Percentiles rank a stretch among this genome's conserved stretches.
Evolutionary conservation across 2,888 invertebrate genomes (phyloP).

Genomic region (Tridacna crocea): DNA sequence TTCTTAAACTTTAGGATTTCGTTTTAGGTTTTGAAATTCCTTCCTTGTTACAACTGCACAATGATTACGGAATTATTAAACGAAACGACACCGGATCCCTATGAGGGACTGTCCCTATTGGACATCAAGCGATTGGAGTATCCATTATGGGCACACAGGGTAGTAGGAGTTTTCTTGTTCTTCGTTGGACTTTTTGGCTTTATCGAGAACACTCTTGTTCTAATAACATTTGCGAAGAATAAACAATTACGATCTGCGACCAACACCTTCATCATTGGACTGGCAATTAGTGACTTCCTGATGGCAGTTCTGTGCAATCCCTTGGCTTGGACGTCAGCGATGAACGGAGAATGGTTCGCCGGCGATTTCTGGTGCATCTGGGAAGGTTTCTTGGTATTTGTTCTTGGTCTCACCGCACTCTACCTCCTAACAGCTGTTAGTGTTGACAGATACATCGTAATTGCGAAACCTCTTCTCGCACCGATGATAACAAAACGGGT

Average conservation of each 20-base stretch:
- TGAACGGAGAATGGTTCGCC: constrained; percentile 63
- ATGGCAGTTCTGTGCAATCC: constrained; percentile 69
- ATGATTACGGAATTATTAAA: constrained; percentile 19
- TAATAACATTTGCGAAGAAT: constrained; percentile 64
- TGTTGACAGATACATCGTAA: constrained; percentile 76
- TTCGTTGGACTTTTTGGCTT: constrained; percentile 59
- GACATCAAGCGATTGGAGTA: constrained; percentile 46
- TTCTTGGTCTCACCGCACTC: constrained; percentile 72
- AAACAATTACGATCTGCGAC: constrained; percentile 73
- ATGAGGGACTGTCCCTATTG: constrained; percentile 30
- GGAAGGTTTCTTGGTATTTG: constrained; percentile 75
- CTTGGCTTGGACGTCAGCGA: constrained; percentile 60
- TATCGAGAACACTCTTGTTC: constrained; percentile 62
- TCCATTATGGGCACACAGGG: constrained; percentile 41
- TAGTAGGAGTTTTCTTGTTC: constrained; percentile 43
- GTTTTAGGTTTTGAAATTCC: neutral
- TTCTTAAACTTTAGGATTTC: neutral
- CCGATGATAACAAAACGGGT: constrained; percentile 67
- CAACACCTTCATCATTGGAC: constrained; percentile 73
- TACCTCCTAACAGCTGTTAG: constrained; percentile 76
- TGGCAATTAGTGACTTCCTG: constrained; percentile 69
- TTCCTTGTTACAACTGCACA: neutral
- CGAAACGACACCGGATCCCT: constrained; percentile 23
- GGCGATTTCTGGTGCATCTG: constrained; percentile 67
- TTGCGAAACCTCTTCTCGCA: constrained; percentile 70